Evolutionary conservation across 2,888 invertebrate genomes (phyloP).

Genomic region (Drosophila atripex): DNA sequence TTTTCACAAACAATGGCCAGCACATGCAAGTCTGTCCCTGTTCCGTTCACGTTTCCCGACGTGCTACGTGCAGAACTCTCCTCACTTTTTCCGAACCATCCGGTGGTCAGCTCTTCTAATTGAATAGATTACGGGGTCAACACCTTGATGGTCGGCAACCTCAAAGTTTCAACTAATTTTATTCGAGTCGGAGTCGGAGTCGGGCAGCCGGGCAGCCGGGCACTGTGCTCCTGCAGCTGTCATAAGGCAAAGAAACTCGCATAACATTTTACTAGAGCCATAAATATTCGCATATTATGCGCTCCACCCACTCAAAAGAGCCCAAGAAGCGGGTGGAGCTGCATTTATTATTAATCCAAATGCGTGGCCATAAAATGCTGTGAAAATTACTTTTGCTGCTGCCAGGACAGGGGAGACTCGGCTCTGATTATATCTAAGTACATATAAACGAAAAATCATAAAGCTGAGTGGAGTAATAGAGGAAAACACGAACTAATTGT

Average conservation of each 20-base stretch:
- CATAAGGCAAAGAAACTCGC: conserved; percentile 13
- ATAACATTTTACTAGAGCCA: conserved; percentile 49
- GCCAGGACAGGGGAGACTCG: conserved; percentile 5
- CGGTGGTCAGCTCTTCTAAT: conserved; percentile 48
- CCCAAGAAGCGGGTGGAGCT: conserved; percentile 6
- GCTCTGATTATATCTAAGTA: conserved; percentile 3
- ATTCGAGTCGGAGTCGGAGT: background rate
- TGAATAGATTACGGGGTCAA: conserved; percentile 52
- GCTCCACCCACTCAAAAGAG: conserved; percentile 21
- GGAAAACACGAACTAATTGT: conserved; percentile 13
- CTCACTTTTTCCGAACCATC: conserved; percentile 28
- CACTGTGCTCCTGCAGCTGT: background rate
- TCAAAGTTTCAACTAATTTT: conserved; percentile 37
- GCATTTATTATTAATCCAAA: conserved; percentile 68
- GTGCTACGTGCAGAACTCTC: conserved; percentile 57
- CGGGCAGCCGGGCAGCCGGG: no score
- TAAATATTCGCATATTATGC: conserved; percentile 41
- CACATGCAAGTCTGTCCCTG: conserved; percentile 38
- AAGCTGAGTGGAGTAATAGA: background rate
- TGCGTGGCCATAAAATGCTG: conserved; percentile 54
- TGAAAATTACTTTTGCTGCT: conserved; percentile 48
- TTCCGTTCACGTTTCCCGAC: conserved; percentile 4
- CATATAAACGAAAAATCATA: conserved; percentile 13
- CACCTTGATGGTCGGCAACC: conserved; percentile 23
- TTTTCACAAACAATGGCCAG: conserved; percentile 70